These are phyloP conservation scores for Ariolimax columbianus DNA, from an alignment of 2,888 invertebrate species.

Conservation along the genomic window DNA sequence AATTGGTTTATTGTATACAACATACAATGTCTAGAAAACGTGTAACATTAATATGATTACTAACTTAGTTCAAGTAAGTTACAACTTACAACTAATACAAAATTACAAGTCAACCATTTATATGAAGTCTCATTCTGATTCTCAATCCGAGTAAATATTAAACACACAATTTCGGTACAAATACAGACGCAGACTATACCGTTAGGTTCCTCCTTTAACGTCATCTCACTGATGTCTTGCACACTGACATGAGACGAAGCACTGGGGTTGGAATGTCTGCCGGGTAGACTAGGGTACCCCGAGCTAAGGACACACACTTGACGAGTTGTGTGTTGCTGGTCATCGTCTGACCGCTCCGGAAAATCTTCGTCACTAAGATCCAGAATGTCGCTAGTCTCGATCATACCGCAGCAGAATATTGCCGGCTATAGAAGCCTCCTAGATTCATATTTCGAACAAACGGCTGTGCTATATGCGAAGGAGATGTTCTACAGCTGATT, in stretches of 20 bases:
- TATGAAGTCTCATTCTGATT: too few relatives aligned
- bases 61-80: too few relatives aligned
- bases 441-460: conserved; percentile 38
- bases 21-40: too few relatives aligned
- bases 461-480: background rate
- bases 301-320: conserved; percentile 14
- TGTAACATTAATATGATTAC: too few relatives aligned
- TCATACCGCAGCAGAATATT: conserved; percentile 46
- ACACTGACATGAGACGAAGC: conserved; percentile 20
- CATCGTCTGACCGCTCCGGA: conserved; percentile 50
- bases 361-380: conserved; percentile 50
- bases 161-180: background rate
- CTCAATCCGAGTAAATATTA: too few relatives aligned
- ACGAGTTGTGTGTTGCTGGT: conserved; percentile 23
- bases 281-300: conserved; percentile 39
- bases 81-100: too few relatives aligned
- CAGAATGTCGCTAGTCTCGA: conserved; percentile 51
- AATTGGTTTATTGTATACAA: too few relatives aligned
- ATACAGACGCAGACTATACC: conserved; percentile 20
- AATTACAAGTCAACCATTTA: too few relatives aligned
- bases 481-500: conserved; percentile 22
- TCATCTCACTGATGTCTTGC: conserved; percentile 42
- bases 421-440: conserved; percentile 10
- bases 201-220: conserved; percentile 42
- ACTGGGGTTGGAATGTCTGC: conserved; percentile 24